phyloP scores from a whole-genome alignment of 2,113 vertebrate species.

The Lichenostomus cassidix region DNA sequence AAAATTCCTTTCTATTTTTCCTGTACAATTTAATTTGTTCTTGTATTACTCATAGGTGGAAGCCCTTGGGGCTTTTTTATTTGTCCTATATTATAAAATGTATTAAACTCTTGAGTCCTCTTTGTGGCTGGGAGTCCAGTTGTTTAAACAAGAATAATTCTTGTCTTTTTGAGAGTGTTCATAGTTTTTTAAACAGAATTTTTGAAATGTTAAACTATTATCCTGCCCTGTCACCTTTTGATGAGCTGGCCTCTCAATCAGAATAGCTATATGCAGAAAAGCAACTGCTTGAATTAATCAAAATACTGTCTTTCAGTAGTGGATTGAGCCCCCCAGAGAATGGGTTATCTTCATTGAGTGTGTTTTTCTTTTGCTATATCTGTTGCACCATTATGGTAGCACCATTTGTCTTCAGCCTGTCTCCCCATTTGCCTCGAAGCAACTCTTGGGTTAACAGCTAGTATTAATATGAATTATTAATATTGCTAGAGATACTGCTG shows the following conservation, averaged over 20 bases:
- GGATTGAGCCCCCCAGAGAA: neutral
- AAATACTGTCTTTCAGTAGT: neutral
- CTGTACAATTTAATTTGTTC: slow-evolving; percentile 45
- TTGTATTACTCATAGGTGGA: neutral
- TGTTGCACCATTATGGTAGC: neutral
- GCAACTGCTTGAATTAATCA: neutral
- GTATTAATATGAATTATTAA: slow-evolving; percentile 25
- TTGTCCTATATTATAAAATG: neutral
- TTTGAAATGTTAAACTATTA: neutral
- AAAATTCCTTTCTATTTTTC: neutral
- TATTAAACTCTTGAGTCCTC: neutral
- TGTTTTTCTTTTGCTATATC: neutral
- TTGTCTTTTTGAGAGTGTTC: neutral
- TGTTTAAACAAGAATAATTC: neutral
- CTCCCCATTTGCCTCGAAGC: neutral
- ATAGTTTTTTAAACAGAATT: neutral
- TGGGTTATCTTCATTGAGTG: neutral
- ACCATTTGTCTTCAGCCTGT: neutral
- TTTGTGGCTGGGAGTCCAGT: neutral
- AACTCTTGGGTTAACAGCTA: slow-evolving; percentile 5
- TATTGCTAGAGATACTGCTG: neutral
- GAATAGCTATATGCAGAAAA: neutral
- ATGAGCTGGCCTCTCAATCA: neutral
- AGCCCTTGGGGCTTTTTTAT: neutral
- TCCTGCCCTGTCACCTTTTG: neutral